Conservation (phyloP, 2,113 vertebrate species). For the Anser brachyrhynchus region DNA sequence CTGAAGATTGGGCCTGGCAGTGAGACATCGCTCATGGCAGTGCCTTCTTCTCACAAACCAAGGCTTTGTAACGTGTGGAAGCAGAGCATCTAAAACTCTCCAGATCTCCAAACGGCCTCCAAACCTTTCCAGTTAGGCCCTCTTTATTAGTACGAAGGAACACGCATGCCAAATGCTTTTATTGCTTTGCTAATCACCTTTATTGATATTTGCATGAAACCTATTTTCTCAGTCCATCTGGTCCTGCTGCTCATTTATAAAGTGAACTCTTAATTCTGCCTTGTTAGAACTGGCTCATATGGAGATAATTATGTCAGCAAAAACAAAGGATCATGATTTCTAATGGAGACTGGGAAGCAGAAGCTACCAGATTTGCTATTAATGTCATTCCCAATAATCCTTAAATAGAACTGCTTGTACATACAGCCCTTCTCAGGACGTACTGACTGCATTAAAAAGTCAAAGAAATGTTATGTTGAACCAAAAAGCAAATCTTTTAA, state of each 20-base stretch:
- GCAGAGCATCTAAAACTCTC: neutral
- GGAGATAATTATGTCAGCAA: slow-evolving; percentile 44
- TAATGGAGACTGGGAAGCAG: slow-evolving; percentile 1
- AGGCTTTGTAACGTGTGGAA: neutral
- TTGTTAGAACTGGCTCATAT: slow-evolving; percentile 23
- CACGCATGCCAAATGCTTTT: neutral
- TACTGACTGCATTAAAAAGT: neutral
- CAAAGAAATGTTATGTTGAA: slow-evolving; percentile 11
- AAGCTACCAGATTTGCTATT: slow-evolving; percentile 21
- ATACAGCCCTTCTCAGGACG: neutral
- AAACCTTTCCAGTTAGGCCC: neutral
- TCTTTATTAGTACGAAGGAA: neutral
- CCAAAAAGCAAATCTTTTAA: neutral
- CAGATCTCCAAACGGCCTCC: neutral
- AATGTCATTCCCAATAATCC: slow-evolving; percentile 15
- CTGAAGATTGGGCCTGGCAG: neutral
- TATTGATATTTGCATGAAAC: slow-evolving; percentile 45
- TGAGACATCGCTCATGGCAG: neutral
- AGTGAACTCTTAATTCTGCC: slow-evolving; percentile 22
- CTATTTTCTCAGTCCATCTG: slow-evolving; percentile 52
- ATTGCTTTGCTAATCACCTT: slow-evolving; percentile 40
- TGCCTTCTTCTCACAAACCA: neutral
- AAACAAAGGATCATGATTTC: slow-evolving; percentile 29
- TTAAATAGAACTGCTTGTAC: slow-evolving; percentile 29
- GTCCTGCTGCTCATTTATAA: slow-evolving; percentile 47